phyloP scores from a whole-genome alignment of 2,888 invertebrate species.

The Ormia ochracea region DNA sequence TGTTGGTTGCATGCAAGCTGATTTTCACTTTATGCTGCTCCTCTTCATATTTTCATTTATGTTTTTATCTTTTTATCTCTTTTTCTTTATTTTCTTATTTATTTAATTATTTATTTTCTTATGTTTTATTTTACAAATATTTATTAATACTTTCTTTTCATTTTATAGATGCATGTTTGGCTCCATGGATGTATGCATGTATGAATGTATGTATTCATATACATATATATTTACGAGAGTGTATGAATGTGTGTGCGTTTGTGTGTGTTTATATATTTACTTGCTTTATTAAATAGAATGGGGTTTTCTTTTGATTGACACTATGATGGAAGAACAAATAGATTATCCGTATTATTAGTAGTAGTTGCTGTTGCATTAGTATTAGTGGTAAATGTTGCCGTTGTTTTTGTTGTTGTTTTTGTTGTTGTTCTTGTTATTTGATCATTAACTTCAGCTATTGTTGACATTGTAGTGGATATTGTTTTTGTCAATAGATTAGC shows the following conservation, averaged over 20 bases:
- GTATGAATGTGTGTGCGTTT: neutral
- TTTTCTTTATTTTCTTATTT: neutral
- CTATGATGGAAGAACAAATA: constrained; percentile 78
- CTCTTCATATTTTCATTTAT: neutral
- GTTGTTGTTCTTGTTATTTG: constrained; percentile 45
- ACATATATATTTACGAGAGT: neutral
- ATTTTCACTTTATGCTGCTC: too few relatives aligned
- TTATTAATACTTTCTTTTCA: neutral
- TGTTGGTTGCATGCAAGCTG: neutral
- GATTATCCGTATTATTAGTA: constrained; percentile 72
- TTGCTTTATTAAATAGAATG: constrained; percentile 28
- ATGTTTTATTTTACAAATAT: neutral
- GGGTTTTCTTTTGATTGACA: constrained; percentile 73
- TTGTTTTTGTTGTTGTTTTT: constrained; percentile 47
- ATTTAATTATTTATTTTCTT: neutral
- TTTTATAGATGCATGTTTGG: neutral
- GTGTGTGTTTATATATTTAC: neutral
- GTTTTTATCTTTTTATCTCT: neutral
- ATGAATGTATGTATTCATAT: neutral
- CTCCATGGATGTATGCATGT: neutral
- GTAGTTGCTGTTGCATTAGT: constrained; percentile 39
- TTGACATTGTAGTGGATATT: constrained; percentile 53
- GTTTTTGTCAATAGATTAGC: constrained; percentile 21
- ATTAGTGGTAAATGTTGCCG: constrained; percentile 31
- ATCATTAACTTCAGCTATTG: constrained; percentile 47